A percentile compares a stretch with the other conserved stretches of the same genome.
Conservation (phyloP, 2,797 vertebrate genomes). For the Parotocinclus haroldoi region DNA sequence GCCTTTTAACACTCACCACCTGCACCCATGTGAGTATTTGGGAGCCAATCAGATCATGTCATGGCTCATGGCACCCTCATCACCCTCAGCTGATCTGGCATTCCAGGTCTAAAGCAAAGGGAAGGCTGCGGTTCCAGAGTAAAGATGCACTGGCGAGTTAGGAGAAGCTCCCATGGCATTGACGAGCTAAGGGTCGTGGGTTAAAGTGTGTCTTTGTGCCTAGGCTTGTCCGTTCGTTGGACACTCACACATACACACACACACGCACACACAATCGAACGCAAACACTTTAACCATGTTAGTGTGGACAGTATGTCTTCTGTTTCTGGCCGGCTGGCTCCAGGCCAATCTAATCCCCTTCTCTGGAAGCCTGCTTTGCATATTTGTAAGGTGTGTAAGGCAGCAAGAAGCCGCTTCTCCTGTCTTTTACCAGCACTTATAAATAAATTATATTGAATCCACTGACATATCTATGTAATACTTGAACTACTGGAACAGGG, state of each 20-base stretch:
- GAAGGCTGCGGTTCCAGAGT: slow-evolving; percentile 3
- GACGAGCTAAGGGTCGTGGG: slow-evolving; percentile 12
- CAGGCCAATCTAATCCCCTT: slow-evolving; percentile 19
- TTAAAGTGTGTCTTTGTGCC: slow-evolving; percentile 56
- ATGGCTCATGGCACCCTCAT: slow-evolving; percentile 39
- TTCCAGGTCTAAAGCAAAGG: slow-evolving; percentile 32
- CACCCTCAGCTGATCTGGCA: slow-evolving; percentile 7
- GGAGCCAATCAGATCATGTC: slow-evolving; percentile 19
- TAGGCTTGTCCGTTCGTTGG: slow-evolving; percentile 49
- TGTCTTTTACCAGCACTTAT: slow-evolving; percentile 33
- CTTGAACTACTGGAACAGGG: slow-evolving; percentile 46
- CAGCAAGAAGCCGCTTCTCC: slow-evolving; percentile 16
- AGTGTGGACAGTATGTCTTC: background rate
- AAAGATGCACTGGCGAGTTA: slow-evolving; percentile 39
- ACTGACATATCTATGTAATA: slow-evolving; percentile 48
- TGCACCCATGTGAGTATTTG: no score
- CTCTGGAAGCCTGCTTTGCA: slow-evolving; percentile 42
- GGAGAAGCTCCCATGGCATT: slow-evolving; percentile 25
- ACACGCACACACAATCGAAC: slow-evolving; percentile 4
- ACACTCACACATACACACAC: slow-evolving; percentile 13
- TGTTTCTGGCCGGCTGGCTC: slow-evolving; percentile 37
- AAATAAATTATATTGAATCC: slow-evolving; percentile 45
- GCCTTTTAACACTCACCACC: no score
- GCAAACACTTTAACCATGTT: background rate
- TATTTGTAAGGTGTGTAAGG: slow-evolving; percentile 26